Percentiles rank a stretch among this genome's conserved stretches.
Conservation (phyloP, 2,888 invertebrate genomes). For the Dicycla oo region DNA sequence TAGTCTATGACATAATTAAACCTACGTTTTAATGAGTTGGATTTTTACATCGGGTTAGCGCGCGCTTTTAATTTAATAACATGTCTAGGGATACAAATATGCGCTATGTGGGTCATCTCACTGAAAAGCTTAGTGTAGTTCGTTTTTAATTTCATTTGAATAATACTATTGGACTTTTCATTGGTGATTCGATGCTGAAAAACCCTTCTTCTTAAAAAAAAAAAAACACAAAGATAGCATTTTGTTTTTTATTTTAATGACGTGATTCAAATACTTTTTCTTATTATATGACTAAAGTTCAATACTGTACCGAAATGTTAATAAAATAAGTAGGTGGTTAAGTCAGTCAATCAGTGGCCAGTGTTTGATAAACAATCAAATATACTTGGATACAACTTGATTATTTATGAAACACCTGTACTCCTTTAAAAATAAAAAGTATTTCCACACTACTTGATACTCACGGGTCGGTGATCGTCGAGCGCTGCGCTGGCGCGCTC, state of each 20-base stretch:
- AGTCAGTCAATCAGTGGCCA: too few relatives aligned
- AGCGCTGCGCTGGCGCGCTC: constrained; percentile 69
- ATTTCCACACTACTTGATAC: constrained; percentile 52
- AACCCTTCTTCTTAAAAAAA: neutral
- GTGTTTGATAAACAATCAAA: neutral
- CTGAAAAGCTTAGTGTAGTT: constrained; percentile 25
- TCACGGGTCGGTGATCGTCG: constrained; percentile 75
- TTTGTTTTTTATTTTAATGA: too few relatives aligned
- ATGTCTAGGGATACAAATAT: constrained; percentile 41
- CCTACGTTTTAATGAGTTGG: constrained; percentile 67
- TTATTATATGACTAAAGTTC: too few relatives aligned
- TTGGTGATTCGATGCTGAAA: neutral
- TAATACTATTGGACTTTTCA: constrained; percentile 13
- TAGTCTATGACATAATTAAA: constrained; percentile 67
- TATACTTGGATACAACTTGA: neutral
- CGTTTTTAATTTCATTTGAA: constrained; percentile 26
- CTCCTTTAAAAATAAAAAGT: neutral
- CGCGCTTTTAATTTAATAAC: constrained; percentile 59
- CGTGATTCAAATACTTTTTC: too few relatives aligned
- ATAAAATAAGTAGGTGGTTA: too few relatives aligned
- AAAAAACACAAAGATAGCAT: too few relatives aligned
- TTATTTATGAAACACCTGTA: neutral
- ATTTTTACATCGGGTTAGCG: constrained; percentile 57
- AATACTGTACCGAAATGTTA: too few relatives aligned
- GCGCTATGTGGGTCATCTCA: constrained; percentile 28